Evolutionary conservation across 2,797 vertebrate species (phyloP).

Genomic region (Falco biarmicus): DNA sequence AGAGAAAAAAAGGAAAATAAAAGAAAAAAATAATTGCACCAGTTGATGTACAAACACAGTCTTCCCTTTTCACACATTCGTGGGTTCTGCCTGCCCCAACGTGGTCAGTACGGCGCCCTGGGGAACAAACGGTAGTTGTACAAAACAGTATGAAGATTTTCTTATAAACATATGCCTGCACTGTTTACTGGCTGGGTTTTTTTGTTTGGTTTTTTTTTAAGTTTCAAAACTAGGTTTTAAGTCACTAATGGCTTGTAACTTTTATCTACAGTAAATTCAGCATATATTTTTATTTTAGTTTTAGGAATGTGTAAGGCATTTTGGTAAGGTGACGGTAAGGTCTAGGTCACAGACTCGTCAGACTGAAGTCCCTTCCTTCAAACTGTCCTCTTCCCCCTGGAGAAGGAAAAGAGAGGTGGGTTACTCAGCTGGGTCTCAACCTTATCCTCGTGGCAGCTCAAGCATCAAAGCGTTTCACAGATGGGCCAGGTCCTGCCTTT

Average conservation of each 20-base stretch:
- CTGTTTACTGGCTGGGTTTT: neutral
- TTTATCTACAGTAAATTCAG: slow-evolving; percentile 85
- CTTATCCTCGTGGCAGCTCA: neutral
- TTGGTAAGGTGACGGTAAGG: slow-evolving; percentile 85
- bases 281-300: slow-evolving; percentile 71
- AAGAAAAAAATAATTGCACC: slow-evolving; percentile 85
- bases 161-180: slow-evolving; percentile 57
- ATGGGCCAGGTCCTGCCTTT: neutral
- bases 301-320: slow-evolving; percentile 97
- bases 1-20: slow-evolving; percentile 13
- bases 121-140: slow-evolving; percentile 79
- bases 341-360: slow-evolving; percentile 75
- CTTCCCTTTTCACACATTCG: slow-evolving; percentile 82
- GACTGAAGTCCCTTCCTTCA: slow-evolving; percentile 94
- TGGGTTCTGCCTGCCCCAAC: slow-evolving; percentile 64
- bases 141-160: slow-evolving; percentile 77
- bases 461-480: neutral
- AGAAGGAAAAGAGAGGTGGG: slow-evolving; percentile 30
- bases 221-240: slow-evolving; percentile 68
- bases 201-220: neutral
- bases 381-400: slow-evolving; percentile 82
- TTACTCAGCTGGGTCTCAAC: neutral
- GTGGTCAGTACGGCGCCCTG: slow-evolving; percentile 67
- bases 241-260: slow-evolving; percentile 80
- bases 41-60: slow-evolving; percentile 76